Conservation (phyloP, 2,113 vertebrate genomes). For the Danio rerio region DNA sequence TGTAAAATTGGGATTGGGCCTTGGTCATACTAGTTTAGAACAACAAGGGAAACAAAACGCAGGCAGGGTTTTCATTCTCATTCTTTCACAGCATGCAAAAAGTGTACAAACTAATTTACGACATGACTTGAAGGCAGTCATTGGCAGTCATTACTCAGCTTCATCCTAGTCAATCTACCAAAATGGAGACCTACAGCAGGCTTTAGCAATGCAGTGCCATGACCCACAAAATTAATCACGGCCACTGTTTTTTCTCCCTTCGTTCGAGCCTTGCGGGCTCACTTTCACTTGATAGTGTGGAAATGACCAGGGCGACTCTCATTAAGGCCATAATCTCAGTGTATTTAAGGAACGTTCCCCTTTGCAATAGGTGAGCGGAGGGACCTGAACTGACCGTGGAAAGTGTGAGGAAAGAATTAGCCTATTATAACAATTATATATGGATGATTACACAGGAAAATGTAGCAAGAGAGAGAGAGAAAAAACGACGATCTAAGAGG, state of each 20-base stretch:
- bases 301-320: not conserved
- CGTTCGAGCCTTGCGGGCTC: not conserved
- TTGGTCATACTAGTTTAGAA: too few relatives aligned
- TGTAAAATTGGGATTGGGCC: too few relatives aligned
- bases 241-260: not conserved
- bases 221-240: constrained; percentile 22
- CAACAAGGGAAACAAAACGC: too few relatives aligned
- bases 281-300: not conserved
- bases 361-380: constrained; percentile 26
- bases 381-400: constrained; percentile 18
- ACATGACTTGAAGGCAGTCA: not conserved
- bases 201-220: not conserved
- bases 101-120: not conserved
- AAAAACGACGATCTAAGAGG: constrained; percentile 26
- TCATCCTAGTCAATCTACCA: not conserved
- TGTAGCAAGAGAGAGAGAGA: constrained; percentile 16
- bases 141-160: not conserved
- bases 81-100: too few relatives aligned
- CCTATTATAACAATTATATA: constrained; percentile 47
- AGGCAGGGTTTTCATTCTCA: too few relatives aligned
- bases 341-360: constrained; percentile 21
- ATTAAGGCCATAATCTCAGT: constrained; percentile 28
- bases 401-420: constrained; percentile 45
- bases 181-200: constrained; percentile 9
- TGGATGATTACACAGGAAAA: constrained; percentile 42